These are phyloP conservation scores for Spilarctia lutea DNA, from an alignment of 2,888 invertebrate species.

Conservation along the genomic window DNA sequence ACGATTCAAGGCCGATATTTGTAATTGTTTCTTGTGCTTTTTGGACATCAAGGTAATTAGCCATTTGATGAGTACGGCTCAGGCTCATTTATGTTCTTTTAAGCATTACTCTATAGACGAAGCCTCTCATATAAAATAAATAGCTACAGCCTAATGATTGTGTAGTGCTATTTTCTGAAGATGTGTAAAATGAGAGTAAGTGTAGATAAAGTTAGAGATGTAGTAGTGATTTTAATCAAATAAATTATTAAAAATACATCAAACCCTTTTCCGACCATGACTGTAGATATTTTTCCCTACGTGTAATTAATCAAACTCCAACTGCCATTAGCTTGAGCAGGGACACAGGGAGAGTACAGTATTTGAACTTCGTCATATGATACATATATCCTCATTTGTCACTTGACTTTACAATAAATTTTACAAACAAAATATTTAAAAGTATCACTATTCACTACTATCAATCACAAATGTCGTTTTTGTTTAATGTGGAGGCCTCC, in stretches of 20 bases:
- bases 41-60: neutral
- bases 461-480: neutral
- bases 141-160: neutral
- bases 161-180: neutral
- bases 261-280: neutral
- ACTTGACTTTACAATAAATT: neutral
- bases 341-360: neutral
- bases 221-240: neutral
- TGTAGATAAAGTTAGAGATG: neutral
- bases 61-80: neutral
- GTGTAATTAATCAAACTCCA: neutral
- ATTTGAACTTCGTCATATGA: neutral
- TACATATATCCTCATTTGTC: neutral
- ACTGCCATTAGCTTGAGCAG: conserved; percentile 7
- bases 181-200: neutral
- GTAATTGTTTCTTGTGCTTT: neutral
- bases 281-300: neutral
- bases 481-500: neutral
- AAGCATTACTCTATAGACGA: neutral
- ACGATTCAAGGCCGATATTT: neutral
- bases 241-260: neutral
- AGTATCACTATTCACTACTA: too few species aligned
- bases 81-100: neutral
- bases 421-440: neutral
- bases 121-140: neutral